Evolutionary conservation across 1,140 invertebrate genomes (phyloP).

Genomic region (Physella acuta): DNA sequence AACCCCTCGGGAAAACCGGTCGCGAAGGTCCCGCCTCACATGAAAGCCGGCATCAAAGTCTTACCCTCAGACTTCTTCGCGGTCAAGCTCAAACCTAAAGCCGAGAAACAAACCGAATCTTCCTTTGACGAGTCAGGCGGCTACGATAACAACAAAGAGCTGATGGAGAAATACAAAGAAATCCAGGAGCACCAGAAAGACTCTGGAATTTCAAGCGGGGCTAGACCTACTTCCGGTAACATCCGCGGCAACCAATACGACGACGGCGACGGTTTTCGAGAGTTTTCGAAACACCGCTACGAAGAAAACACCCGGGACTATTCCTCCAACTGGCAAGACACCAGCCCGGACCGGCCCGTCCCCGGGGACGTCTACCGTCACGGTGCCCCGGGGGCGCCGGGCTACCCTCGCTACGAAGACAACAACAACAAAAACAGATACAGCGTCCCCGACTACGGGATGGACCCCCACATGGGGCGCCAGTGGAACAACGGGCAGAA

Average conservation of each 20-base stretch:
- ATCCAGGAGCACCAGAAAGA: conserved; percentile 18
- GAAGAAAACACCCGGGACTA: conserved; percentile 7
- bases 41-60: conserved; percentile 33
- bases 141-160: conserved; percentile 30
- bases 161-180: conserved; percentile 27
- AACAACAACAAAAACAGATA: conserved; percentile 10
- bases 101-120: conserved; percentile 1
- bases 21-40: conserved; percentile 45
- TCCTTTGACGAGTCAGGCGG: neutral
- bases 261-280: neutral
- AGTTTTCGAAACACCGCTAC: neutral
- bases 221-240: neutral
- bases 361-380: neutral
- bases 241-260: conserved; percentile 18
- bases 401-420: conserved; percentile 3
- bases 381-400: neutral
- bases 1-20: conserved; percentile 36
- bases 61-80: conserved; percentile 25
- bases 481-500: neutral
- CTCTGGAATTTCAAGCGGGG: neutral
- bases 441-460: conserved; percentile 5
- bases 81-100: conserved; percentile 30
- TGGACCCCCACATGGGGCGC: neutral
- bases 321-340: conserved; percentile 4
- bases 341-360: conserved; percentile 2